phyloP scores from a whole-genome alignment of 2,888 invertebrate genomes.

The Gymnosoma rotundatum region DNA sequence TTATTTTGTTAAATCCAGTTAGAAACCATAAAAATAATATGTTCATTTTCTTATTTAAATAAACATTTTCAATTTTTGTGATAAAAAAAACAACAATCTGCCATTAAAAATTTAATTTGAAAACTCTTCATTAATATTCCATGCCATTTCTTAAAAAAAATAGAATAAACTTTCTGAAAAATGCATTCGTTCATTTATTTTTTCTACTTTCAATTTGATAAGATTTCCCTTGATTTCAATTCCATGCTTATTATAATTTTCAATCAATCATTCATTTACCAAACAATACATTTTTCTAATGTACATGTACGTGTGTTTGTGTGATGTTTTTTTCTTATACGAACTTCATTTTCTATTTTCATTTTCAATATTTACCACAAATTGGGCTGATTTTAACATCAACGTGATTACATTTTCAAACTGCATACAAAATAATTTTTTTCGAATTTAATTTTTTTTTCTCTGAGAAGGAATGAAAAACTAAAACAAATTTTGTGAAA shows the following conservation, averaged over 20 bases:
- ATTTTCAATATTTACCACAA: conserved; percentile 65
- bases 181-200: not conserved
- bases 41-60: no score
- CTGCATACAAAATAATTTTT: conserved; percentile 43
- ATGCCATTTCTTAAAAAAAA: not conserved
- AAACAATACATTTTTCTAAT: conserved; percentile 45
- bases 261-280: conserved; percentile 59
- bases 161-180: no score
- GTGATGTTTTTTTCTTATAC: not conserved
- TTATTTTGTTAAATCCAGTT: no score
- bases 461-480: not conserved
- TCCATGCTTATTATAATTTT: conserved; percentile 56
- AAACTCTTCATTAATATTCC: not conserved
- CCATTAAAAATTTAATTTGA: no score
- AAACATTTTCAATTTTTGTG: no score
- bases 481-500: conserved; percentile 8
- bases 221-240: conserved; percentile 48
- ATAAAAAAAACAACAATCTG: no score
- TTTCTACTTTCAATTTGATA: conserved; percentile 7
- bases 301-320: not conserved
- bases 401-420: conserved; percentile 67
- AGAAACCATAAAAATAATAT: no score
- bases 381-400: conserved; percentile 66
- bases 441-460: not conserved
- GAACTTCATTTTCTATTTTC: conserved; percentile 35